Percentiles rank a stretch among this genome's conserved stretches.
Evolutionary conservation across 2,888 invertebrate species (phyloP).

Genomic region (Calameuta filiformis): DNA sequence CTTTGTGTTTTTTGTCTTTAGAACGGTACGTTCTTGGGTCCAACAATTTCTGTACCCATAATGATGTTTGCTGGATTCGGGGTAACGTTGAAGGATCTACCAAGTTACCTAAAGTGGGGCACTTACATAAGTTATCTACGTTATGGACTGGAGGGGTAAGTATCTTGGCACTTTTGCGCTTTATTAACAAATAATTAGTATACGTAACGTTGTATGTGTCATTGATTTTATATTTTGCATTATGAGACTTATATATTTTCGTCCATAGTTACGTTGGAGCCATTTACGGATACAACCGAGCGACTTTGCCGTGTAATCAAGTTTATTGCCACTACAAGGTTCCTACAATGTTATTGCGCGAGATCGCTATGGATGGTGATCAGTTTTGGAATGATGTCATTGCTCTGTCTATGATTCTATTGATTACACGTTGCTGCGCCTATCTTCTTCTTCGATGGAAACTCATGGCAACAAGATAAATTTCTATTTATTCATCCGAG

Average conservation of each 20-base stretch:
- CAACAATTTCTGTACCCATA: slow-evolving; percentile 91
- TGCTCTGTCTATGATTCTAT: slow-evolving; percentile 76
- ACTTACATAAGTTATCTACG: slow-evolving; percentile 91
- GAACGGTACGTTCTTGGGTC: slow-evolving; percentile 96
- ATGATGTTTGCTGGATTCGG: slow-evolving; percentile 98
- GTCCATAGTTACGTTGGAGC: slow-evolving; percentile 73
- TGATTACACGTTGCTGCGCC: slow-evolving; percentile 75
- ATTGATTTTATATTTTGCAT: background rate
- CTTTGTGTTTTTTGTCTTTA: slow-evolving; percentile 55
- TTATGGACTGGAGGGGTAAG: slow-evolving; percentile 87
- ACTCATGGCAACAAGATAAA: slow-evolving; percentile 75
- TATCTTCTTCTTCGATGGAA: slow-evolving; percentile 84
- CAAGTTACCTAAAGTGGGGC: slow-evolving; percentile 88
- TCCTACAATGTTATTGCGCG: slow-evolving; percentile 82
- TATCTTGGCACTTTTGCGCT: slow-evolving; percentile 18
- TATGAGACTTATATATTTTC: background rate
- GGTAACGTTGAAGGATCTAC: slow-evolving; percentile 88
- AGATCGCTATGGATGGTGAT: slow-evolving; percentile 83
- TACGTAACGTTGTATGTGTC: background rate
- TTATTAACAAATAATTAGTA: background rate
- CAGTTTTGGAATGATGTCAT: slow-evolving; percentile 87
- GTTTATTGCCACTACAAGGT: slow-evolving; percentile 86
- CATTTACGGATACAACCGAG: slow-evolving; percentile 85
- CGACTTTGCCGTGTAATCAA: slow-evolving; percentile 77
- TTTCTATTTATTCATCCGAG: background rate